phyloP scores from a whole-genome alignment of 2,888 invertebrate genomes.

The Brachylomia viminalis region DNA sequence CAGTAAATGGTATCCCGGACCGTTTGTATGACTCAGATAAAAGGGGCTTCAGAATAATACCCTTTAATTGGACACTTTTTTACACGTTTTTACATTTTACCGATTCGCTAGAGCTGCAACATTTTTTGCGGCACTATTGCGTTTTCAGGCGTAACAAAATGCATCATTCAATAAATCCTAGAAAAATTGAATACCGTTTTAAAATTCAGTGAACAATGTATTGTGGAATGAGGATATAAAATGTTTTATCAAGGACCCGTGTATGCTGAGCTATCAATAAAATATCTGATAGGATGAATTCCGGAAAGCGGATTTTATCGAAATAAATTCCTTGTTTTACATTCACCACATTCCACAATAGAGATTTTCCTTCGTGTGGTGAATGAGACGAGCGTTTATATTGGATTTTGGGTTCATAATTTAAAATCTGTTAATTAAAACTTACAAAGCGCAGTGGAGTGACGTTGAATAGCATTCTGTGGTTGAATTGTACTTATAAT shows the following conservation, averaged over 20 bases:
- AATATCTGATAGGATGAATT: constrained; percentile 6
- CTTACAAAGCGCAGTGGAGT: not conserved
- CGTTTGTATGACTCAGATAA: constrained; percentile 6
- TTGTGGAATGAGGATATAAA: not conserved
- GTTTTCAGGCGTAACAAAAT: not conserved
- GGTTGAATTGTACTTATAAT: not conserved
- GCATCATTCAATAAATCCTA: not conserved
- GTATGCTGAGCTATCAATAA: constrained; percentile 12
- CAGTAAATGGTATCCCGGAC: not conserved
- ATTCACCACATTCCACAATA: not conserved
- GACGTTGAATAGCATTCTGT: not conserved
- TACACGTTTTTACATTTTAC: not conserved
- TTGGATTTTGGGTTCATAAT: constrained; percentile 4
- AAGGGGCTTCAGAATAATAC: constrained; percentile 23
- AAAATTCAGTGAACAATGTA: not conserved
- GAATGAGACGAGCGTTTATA: too few relatives aligned
- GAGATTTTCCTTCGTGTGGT: constrained; percentile 13
- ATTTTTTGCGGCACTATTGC: not conserved
- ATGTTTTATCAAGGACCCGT: not conserved
- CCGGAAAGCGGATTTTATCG: constrained; percentile 11
- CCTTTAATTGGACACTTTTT: constrained; percentile 28
- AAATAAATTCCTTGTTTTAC: constrained; percentile 10
- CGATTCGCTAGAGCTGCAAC: not conserved
- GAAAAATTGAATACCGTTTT: not conserved
- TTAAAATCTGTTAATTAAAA: constrained; percentile 11